A percentile compares a stretch with the other conserved stretches of the same genome.
phyloP scores from a whole-genome alignment of 2,797 vertebrate genomes.

The Spinibarbus caldwelli region DNA sequence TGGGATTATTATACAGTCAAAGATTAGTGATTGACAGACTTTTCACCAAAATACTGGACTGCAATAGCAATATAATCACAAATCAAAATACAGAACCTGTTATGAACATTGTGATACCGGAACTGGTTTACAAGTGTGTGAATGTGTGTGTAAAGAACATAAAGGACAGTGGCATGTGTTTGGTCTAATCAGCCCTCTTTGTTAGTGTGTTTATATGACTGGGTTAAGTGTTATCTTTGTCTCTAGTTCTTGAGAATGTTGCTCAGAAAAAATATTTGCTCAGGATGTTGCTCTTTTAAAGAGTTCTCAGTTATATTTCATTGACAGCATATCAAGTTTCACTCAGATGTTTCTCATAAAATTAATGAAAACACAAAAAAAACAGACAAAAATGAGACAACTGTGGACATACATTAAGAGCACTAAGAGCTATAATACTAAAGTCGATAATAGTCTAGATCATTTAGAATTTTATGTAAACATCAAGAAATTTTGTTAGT shows the following conservation, averaged over 20 bases:
- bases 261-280: constrained; percentile 12
- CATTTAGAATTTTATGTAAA: no score
- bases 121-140: constrained; percentile 5
- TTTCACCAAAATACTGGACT: constrained; percentile 6
- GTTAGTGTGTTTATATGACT: constrained; percentile 37
- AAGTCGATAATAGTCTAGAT: background rate
- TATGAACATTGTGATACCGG: no score
- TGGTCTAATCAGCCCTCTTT: constrained; percentile 38
- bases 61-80: no score
- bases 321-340: background rate
- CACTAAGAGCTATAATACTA: background rate
- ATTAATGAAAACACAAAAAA: background rate
- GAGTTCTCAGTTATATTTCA: background rate
- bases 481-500: background rate
- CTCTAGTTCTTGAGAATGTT: constrained; percentile 20
- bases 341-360: no score
- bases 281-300: constrained; percentile 29
- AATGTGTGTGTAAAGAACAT: background rate
- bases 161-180: constrained; percentile 27
- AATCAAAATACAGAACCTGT: no score
- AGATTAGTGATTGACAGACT: background rate
- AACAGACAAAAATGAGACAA: background rate
- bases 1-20: background rate
- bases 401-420: background rate
- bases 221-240: constrained; percentile 33